Percentiles rank a stretch among this genome's conserved stretches.
These are phyloP conservation scores for Aplochiton taeniatus DNA, from an alignment of 2,797 vertebrate species.

Conservation along the genomic window DNA sequence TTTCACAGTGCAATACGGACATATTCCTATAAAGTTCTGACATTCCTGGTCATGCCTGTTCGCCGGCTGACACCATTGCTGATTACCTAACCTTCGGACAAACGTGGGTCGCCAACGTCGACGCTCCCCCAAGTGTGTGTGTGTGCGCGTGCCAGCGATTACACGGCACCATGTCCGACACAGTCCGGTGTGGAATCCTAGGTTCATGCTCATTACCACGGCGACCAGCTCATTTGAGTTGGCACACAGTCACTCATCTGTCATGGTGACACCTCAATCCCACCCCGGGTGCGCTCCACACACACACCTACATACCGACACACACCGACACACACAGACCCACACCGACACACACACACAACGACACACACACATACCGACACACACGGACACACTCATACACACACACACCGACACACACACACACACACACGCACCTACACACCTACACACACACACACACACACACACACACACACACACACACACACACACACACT, in stretches of 20 bases:
- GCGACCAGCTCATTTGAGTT: constrained; percentile 9
- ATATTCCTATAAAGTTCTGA: no score
- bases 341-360: background rate
- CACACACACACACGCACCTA: no score
- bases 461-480: no score
- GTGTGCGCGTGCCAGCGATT: constrained; percentile 35
- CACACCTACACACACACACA: no score
- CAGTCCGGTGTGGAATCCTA: constrained; percentile 48
- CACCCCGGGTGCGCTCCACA: background rate
- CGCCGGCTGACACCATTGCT: no score
- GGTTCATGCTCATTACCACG: constrained; percentile 43
- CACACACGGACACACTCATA: no score
- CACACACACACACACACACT: no score
- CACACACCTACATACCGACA: background rate
- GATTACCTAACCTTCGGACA: background rate
- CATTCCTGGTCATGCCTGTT: no score
- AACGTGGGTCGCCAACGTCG: background rate
- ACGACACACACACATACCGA: background rate
- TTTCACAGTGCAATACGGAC: no score
- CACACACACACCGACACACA: no score
- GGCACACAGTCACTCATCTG: constrained; percentile 38
- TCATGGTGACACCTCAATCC: constrained; percentile 48
- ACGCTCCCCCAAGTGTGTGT: constrained; percentile 15
- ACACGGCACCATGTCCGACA: constrained; percentile 49
- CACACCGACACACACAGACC: background rate